Percentiles rank a stretch among this genome's conserved stretches.
phyloP scores from a whole-genome alignment of 2,797 vertebrate genomes.

The Chelonia mydas region DNA sequence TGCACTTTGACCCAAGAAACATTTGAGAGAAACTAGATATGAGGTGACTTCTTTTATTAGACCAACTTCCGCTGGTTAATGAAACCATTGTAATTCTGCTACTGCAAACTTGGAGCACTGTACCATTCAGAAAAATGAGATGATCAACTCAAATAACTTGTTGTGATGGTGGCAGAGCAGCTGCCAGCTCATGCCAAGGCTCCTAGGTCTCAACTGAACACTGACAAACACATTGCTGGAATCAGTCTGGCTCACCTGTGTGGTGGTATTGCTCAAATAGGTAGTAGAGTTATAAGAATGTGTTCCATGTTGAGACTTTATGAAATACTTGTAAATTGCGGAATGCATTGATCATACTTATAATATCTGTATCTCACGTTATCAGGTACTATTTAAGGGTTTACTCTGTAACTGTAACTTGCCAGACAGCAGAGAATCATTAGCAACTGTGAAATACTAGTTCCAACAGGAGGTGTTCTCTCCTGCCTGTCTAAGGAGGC shows the following conservation, averaged over 20 bases:
- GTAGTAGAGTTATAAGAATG: too few species aligned
- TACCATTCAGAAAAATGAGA: constrained; percentile 6
- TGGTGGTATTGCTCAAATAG: too few species aligned
- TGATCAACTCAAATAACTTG: background rate
- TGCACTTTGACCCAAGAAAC: background rate
- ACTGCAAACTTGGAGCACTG: background rate
- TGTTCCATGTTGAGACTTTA: background rate
- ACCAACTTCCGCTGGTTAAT: background rate
- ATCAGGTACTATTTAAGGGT: background rate
- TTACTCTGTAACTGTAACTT: background rate
- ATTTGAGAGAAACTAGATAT: background rate
- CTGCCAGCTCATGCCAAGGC: too few species aligned
- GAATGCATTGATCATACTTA: too few species aligned
- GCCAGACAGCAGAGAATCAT: background rate
- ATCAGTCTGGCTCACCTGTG: too few species aligned
- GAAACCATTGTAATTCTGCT: background rate
- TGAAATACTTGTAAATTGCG: background rate
- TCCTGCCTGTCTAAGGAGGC: background rate
- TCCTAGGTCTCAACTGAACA: too few species aligned
- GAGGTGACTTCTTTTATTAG: background rate
- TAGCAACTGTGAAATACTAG: background rate
- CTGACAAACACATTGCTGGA: too few species aligned
- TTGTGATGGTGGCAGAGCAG: background rate
- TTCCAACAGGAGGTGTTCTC: background rate
- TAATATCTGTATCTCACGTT: too few species aligned